Conservation (phyloP, 2,888 invertebrate genomes). For the Asteroscopus sphinx region DNA sequence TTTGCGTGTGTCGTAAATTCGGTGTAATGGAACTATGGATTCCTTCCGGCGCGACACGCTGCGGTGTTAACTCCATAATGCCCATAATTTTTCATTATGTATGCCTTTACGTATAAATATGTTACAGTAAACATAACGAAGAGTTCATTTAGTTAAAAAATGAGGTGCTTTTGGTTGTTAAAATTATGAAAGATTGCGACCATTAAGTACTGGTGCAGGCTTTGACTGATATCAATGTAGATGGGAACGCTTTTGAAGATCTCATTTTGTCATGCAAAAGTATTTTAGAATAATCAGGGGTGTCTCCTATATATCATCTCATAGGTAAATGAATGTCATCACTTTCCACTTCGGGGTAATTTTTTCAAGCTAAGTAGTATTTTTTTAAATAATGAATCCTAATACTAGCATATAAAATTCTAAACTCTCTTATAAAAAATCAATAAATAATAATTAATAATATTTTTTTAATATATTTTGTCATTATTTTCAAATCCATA, state of each 20-base stretch:
- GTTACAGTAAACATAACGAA: slow-evolving; percentile 27
- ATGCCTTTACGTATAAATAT: slow-evolving; percentile 41
- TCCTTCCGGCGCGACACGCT: slow-evolving; percentile 34
- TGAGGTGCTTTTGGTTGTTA: slow-evolving; percentile 24
- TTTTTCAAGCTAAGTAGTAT: too few species aligned
- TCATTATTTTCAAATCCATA: too few species aligned
- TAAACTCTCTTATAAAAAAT: too few species aligned
- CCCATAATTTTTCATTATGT: slow-evolving; percentile 38
- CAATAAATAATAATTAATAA: too few species aligned
- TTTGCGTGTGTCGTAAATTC: slow-evolving; percentile 61
- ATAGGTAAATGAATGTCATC: too few species aligned
- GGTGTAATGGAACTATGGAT: slow-evolving; percentile 63
- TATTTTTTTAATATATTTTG: too few species aligned
- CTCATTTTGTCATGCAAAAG: not conserved
- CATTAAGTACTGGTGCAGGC: slow-evolving; percentile 23
- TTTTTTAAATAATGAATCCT: too few species aligned
- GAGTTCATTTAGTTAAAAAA: slow-evolving; percentile 39
- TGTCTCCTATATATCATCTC: not conserved
- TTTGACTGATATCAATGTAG: slow-evolving; percentile 9
- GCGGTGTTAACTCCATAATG: slow-evolving; percentile 44
- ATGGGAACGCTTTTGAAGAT: not conserved
- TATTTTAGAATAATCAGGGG: too few species aligned
- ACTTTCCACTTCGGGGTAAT: too few species aligned
- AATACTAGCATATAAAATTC: too few species aligned
- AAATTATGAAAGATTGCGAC: slow-evolving; percentile 34